phyloP scores from a whole-genome alignment of 2,113 vertebrate genomes.

The Brachyistius frenatus region DNA sequence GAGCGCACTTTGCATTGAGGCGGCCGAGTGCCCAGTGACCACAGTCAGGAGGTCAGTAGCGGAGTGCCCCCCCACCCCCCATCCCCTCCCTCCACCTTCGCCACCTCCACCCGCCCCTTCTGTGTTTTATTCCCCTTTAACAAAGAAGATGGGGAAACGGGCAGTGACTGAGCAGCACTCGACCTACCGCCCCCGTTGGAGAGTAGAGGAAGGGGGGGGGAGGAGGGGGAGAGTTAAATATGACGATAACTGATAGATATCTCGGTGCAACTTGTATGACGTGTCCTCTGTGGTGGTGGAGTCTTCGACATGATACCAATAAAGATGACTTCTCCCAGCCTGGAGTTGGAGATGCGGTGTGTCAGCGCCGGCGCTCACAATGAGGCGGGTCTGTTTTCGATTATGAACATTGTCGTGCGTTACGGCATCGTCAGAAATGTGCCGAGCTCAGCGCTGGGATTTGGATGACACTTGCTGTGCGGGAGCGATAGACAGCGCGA shows the following conservation, averaged over 20 bases:
- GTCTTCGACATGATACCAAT: conserved; percentile 14
- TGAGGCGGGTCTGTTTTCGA: conserved; percentile 76
- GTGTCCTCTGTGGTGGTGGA: no score
- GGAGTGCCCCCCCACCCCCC: conserved; percentile 52
- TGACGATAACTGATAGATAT: conserved; percentile 72
- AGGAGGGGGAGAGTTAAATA: conserved; percentile 55
- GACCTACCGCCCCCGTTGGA: conserved; percentile 68
- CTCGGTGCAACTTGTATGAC: conserved; percentile 35
- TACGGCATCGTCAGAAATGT: conserved; percentile 72
- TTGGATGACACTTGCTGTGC: conserved; percentile 70
- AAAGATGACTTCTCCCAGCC: conserved; percentile 49
- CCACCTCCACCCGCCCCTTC: conserved; percentile 38
- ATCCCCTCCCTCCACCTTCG: conserved; percentile 21
- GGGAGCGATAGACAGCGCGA: conserved; percentile 59
- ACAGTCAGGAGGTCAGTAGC: conserved; percentile 78
- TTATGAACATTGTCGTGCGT: conserved; percentile 75
- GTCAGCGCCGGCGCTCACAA: conserved; percentile 64
- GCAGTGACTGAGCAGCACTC: conserved; percentile 72
- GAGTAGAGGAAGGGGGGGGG: background rate
- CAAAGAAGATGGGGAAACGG: conserved; percentile 73
- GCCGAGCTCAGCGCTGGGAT: conserved; percentile 79
- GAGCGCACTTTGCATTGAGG: conserved; percentile 60
- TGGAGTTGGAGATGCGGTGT: conserved; percentile 53
- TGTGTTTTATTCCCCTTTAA: conserved; percentile 72
- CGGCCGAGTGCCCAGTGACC: conserved; percentile 59